Base-by-base conservation (phyloP, 2,888 invertebrate genomes). In the Saturnia pavonia region DNA sequence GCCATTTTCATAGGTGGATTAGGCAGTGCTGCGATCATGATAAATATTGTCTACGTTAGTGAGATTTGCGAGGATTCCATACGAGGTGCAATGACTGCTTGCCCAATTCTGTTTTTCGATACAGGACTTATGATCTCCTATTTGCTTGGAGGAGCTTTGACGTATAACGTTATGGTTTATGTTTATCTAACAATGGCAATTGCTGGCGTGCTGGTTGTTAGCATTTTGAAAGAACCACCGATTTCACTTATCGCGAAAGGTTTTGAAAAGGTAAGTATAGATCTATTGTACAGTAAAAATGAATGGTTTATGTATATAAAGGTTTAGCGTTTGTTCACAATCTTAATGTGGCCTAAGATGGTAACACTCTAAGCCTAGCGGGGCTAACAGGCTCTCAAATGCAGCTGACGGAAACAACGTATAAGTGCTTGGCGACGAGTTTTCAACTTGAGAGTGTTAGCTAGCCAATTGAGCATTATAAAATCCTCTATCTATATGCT, bases 41-140 rank as follows among this genome's bases (percentile, higher is more conserved):
- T 88, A 1, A 80, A 84, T 0, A 85, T 88, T 0, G 83, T 92
- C 4, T 91, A 78, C 74, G 76, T 90, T 57, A 83, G 88, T 43
- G 92, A 92, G 75, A 83, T 91, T 45, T 87, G 88, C 69, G 85
- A 90, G 69, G 88, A 91, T 65, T 88, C 87, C 3, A 85, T 92
- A 27, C 78, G 92, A 27, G 92, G 92, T 0, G 79, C 82, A 1
- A 82, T 92, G 85, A 86, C 87, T 1, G 82, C 91, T 1, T 81
- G 83, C 0, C 72, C 85, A 0, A 81, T 89, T 72, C 80, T 87
- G 12, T 88, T 89, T 75, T 86, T 84, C 51, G 82, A 82, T 0
- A 57, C 89, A 0, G 92, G 92, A 0, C 82, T 87, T 78, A 76
- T 92, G 19, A 22, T 88, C 0, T 89, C 91, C 0, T 91, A 91